These are phyloP conservation scores for Neuroterus valhalla DNA, from an alignment of 1,140 invertebrate species.

Conservation along the genomic window DNA sequence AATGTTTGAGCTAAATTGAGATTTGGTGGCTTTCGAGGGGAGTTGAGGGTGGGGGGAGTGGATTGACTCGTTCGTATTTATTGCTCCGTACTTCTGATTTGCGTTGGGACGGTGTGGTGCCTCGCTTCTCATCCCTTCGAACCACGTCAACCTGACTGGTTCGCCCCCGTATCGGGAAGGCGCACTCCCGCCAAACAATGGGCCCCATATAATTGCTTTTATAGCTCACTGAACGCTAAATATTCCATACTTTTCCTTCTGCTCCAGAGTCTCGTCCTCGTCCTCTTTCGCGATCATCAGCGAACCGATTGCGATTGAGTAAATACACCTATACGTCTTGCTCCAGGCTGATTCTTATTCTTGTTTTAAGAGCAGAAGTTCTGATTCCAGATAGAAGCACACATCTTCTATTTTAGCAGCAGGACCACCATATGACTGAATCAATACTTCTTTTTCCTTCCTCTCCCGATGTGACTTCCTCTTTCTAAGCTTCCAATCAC, in stretches of 20 bases:
- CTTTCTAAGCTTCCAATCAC: not conserved
- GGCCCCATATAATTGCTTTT: conserved; percentile 74
- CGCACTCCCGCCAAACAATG: conserved; percentile 74
- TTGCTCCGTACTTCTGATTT: conserved; percentile 69
- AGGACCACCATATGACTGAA: conserved; percentile 13
- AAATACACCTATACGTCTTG: conserved; percentile 59
- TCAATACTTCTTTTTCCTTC: conserved; percentile 18
- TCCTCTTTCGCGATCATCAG: conserved; percentile 61
- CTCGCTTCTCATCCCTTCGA: conserved; percentile 47
- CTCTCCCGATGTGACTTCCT: not conserved
- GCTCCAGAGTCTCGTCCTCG: conserved; percentile 52
- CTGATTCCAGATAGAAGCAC: conserved; percentile 30
- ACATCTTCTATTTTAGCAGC: conserved; percentile 14
- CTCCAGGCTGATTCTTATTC: conserved; percentile 18
- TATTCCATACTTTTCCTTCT: conserved; percentile 73
- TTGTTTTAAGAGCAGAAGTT: conserved; percentile 32
- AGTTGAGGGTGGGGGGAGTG: conserved; percentile 41
- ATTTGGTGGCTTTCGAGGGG: conserved; percentile 54
- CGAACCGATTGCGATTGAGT: conserved; percentile 67
- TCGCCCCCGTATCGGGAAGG: conserved; percentile 69
- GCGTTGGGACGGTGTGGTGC: conserved; percentile 56
- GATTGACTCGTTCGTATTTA: conserved; percentile 72
- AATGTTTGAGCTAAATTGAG: conserved; percentile 58
- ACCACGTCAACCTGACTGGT: conserved; percentile 33
- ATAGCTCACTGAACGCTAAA: conserved; percentile 74